phyloP scores from a whole-genome alignment of 2,797 vertebrate species.

The Pogonophryne albipinna region DNA sequence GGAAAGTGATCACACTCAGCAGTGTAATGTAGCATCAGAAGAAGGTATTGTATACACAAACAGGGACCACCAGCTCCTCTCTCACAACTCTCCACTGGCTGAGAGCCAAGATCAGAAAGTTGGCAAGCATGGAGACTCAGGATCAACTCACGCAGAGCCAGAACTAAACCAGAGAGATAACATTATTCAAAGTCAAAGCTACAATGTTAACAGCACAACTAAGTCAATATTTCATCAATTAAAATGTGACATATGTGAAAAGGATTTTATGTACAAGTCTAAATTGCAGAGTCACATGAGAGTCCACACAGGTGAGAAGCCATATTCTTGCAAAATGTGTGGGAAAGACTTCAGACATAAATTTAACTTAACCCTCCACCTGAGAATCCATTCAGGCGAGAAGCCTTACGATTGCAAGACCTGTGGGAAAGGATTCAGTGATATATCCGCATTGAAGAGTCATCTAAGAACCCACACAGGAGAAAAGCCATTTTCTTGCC shows the following conservation, averaged over 20 bases:
- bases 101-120: background rate
- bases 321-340: too few relatives aligned
- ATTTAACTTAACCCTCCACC: too few relatives aligned
- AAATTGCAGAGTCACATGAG: slow-evolving; percentile 1
- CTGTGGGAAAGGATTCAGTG: background rate
- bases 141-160: background rate
- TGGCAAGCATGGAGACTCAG: background rate
- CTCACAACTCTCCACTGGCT: background rate
- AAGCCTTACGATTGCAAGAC: background rate
- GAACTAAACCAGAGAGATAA: background rate
- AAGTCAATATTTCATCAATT: background rate
- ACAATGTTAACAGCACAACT: background rate
- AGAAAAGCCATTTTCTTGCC: background rate
- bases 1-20: background rate
- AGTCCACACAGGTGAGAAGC: background rate
- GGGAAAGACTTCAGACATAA: too few relatives aligned
- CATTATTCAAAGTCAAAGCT: background rate
- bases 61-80: background rate
- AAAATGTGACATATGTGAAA: background rate
- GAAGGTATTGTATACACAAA: background rate
- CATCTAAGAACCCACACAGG: background rate
- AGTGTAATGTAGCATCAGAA: background rate
- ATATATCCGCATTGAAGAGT: background rate
- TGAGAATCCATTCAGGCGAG: too few relatives aligned
- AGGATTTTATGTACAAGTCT: background rate